A percentile compares a stretch with the other conserved stretches of the same genome.
Evolutionary conservation across 2,888 invertebrate genomes (phyloP).

Genomic region (Schizaphis graminum): DNA sequence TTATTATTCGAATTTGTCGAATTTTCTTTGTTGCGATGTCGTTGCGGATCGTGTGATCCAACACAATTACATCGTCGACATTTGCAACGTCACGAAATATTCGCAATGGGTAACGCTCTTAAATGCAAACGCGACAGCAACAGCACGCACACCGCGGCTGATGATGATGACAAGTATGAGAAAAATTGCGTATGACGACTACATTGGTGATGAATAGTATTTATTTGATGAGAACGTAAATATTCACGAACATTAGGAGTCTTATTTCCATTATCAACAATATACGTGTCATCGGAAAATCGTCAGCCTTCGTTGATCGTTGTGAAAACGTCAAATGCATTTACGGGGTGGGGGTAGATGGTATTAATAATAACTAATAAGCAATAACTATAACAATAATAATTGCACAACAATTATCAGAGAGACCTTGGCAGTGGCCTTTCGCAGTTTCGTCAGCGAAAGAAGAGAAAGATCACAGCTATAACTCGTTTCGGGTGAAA

Average conservation of each 20-base stretch:
- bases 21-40: background rate
- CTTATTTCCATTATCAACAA: background rate
- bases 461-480: background rate
- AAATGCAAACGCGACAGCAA: background rate
- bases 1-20: background rate
- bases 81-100: conserved; percentile 16
- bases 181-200: background rate
- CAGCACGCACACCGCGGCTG: background rate
- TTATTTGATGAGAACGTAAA: background rate
- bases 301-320: background rate
- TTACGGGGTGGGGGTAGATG: no score
- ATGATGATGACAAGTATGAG: background rate
- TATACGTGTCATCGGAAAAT: background rate
- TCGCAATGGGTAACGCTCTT: background rate
- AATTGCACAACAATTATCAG: background rate
- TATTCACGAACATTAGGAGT: background rate
- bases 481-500: background rate
- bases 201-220: background rate
- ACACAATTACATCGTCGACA: background rate
- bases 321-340: background rate
- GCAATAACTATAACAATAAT: no score
- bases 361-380: background rate
- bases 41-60: background rate
- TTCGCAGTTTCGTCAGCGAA: background rate
- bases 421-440: conserved; percentile 24